A percentile compares a stretch with the other conserved stretches of the same genome.
phyloP scores from a whole-genome alignment of 2,888 invertebrate species.

The Glaucopsyche alexis region DNA sequence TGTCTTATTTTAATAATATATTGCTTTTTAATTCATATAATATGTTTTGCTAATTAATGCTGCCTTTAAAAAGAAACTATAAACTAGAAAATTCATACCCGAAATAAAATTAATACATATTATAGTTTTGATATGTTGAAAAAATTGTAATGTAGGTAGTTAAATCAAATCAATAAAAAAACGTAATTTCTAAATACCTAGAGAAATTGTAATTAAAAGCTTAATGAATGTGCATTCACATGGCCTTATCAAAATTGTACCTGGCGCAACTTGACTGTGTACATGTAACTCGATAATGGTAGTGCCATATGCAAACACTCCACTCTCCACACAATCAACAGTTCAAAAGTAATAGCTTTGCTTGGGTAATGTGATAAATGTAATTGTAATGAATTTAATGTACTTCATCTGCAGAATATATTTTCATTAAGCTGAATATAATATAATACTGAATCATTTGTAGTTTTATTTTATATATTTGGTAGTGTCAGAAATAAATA shows the following conservation, averaged over 20 bases:
- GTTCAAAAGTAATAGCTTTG: slow-evolving; percentile 50
- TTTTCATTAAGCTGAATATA: slow-evolving; percentile 66
- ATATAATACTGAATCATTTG: slow-evolving; percentile 35
- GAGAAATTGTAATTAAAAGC: not conserved
- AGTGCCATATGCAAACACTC: slow-evolving; percentile 43
- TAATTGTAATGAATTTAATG: slow-evolving; percentile 44
- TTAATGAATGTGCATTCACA: slow-evolving; percentile 1
- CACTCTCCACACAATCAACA: slow-evolving; percentile 37
- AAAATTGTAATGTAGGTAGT: no score
- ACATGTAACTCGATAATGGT: not conserved
- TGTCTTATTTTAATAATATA: no score
- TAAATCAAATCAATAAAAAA: not conserved
- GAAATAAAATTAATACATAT: no score
- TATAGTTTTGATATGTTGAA: no score
- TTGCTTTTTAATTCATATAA: no score
- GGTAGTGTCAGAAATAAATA: not conserved
- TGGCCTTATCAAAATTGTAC: slow-evolving; percentile 9
- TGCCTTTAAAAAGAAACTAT: no score
- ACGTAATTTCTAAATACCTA: not conserved
- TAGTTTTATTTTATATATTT: slow-evolving; percentile 12
- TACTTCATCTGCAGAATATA: slow-evolving; percentile 61
- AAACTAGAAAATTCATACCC: no score
- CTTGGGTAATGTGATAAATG: slow-evolving; percentile 59
- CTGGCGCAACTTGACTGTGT: not conserved
- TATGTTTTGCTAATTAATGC: no score